phyloP scores from a whole-genome alignment of 2,888 invertebrate genomes.

The Flexamia atlantica region DNA sequence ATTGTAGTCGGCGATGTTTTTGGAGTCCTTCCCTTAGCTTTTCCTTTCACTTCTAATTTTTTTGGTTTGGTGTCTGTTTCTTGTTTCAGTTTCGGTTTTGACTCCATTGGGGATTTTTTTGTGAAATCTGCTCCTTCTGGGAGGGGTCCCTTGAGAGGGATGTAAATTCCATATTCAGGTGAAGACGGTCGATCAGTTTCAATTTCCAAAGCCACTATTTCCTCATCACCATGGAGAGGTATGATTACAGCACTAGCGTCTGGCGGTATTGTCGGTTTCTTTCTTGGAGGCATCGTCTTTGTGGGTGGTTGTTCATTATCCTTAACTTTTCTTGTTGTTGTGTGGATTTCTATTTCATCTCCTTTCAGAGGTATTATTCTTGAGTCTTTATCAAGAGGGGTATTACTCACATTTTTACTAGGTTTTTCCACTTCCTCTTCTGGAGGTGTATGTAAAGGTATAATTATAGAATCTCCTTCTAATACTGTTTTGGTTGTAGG shows the following conservation, averaged over 20 bases:
- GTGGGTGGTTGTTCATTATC: slow-evolving; percentile 68
- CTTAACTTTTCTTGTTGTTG: slow-evolving; percentile 58
- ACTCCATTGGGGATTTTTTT: slow-evolving; percentile 46
- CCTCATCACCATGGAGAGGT: slow-evolving; percentile 63
- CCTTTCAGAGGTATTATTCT: slow-evolving; percentile 52
- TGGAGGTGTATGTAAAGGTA: slow-evolving; percentile 71
- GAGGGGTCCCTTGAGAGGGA: slow-evolving; percentile 74
- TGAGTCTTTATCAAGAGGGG: slow-evolving; percentile 28
- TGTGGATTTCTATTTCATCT: slow-evolving; percentile 56
- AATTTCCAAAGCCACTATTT: slow-evolving; percentile 44
- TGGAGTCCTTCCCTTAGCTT: slow-evolving; percentile 43
- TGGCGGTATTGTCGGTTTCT: slow-evolving; percentile 41
- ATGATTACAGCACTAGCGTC: slow-evolving; percentile 59
- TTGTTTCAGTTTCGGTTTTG: slow-evolving; percentile 23
- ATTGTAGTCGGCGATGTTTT: slow-evolving; percentile 32
- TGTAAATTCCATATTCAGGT: slow-evolving; percentile 73
- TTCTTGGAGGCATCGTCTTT: slow-evolving; percentile 70
- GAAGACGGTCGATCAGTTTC: slow-evolving; percentile 54
- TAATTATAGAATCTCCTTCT: slow-evolving; percentile 65
- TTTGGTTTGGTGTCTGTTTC: background rate
- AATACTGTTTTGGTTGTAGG: background rate
- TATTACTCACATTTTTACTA: background rate
- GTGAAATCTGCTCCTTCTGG: slow-evolving; percentile 69
- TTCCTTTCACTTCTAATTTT: slow-evolving; percentile 36
- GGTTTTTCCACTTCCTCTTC: slow-evolving; percentile 68